Evolutionary conservation across 1,140 invertebrate species (phyloP), one percentile per base, ranked within the genome.

Genomic region (Manduca sexta): DNA sequence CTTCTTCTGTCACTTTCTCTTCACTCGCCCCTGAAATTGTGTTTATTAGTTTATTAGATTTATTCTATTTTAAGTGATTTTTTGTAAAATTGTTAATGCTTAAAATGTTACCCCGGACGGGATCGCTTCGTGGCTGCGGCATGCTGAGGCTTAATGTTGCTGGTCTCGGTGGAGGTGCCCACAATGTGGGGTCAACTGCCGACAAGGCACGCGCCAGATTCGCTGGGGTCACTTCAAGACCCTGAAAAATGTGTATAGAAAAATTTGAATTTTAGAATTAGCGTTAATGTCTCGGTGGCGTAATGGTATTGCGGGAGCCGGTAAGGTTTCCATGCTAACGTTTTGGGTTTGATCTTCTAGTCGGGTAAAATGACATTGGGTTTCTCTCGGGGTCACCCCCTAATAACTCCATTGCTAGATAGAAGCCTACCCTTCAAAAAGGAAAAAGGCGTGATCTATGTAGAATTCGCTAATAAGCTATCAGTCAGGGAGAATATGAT

Each of bases 81-180:
- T 7, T n/a, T 1, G n/a, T 12, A n/a, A 5, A 12, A n/a, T 13
- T 30, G 13, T 30, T 45, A 16, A 16, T 16, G 21, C n/a, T 13
- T 4, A 4, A 45, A 30, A 11, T 40, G 41, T 56, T 46, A 74
- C 74, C 76, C 49, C 57, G 60, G 35, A 60, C 56, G 31, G 72
- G 53, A 52, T 80, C 66, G 4, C 65, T 58, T 52, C 54, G 58
- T 13, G 84, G 78, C 26, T 77, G 81, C 1, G 90, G 89, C 67
- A 91, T 85, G 53, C 88, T 89, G 41, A 92, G 84, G 74, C 91
- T 91, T 3, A 92, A 85, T 0, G 91, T 91, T n/a, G 88, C 87
- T 1, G 91, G 91, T 35, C 91, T 83, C 26, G 89, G 74, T 1
- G 91, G 88, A 5, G 90, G 86, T 12, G 90, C 88, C 90, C 90